These are phyloP conservation scores for Aphis craccivora DNA, from an alignment of 1,140 invertebrate species.

Conservation along the genomic window DNA sequence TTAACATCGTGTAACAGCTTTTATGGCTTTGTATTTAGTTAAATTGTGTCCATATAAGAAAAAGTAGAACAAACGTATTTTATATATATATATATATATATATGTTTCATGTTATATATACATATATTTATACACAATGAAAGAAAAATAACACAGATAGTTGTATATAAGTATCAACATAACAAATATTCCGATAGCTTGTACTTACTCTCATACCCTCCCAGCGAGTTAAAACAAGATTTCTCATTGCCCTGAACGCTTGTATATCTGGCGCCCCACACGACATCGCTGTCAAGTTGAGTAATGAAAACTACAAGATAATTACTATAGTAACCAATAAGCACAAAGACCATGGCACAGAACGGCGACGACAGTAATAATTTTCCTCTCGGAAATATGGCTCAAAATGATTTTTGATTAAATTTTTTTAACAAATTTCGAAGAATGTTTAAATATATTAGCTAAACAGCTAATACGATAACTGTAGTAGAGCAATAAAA, in stretches of 20 bases:
- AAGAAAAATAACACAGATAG: slow-evolving; percentile 45
- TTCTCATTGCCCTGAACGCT: slow-evolving; percentile 91
- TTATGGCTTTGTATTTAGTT: slow-evolving; percentile 36
- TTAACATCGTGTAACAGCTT: slow-evolving; percentile 32
- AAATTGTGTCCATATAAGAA: slow-evolving; percentile 33
- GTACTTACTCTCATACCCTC: slow-evolving; percentile 95
- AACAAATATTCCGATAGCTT: slow-evolving; percentile 41
- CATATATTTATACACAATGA: slow-evolving; percentile 40
- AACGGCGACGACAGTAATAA: background rate
- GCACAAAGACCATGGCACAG: background rate
- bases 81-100: background rate
- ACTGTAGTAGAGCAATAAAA: background rate
- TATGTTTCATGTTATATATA: background rate
- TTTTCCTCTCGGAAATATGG: background rate
- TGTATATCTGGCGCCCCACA: slow-evolving; percentile 83
- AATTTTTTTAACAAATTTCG: background rate
- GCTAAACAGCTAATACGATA: background rate
- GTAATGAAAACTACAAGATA: slow-evolving; percentile 78
- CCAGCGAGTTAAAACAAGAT: slow-evolving; percentile 89
- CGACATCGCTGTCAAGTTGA: slow-evolving; percentile 85
- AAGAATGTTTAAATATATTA: background rate
- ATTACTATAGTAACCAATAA: slow-evolving; percentile 12
- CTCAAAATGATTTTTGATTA: background rate
- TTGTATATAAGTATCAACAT: slow-evolving; percentile 39
- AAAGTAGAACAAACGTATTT: slow-evolving; percentile 29